Base-by-base conservation (phyloP, 2,113 vertebrate species). In the Nycticebus coucang region DNA sequence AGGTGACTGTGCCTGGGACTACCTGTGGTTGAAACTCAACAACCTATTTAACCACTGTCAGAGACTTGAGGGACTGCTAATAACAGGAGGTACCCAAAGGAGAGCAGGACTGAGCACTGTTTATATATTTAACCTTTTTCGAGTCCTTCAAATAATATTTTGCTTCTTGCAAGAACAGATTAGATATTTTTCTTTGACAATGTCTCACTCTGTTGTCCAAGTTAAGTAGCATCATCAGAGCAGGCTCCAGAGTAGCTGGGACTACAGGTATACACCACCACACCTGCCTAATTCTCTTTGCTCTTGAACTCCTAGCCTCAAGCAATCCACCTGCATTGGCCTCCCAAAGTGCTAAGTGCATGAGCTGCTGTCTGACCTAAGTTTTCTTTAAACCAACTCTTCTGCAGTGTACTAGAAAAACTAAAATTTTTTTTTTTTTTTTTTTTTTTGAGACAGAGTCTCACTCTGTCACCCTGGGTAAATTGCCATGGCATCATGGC, bases 371-470 rank as follows among this genome's bases (percentile, higher is more conserved):
- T 26, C 62, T 12, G 26, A 26, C 26, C 24, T 28, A 64, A 24
- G 62, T 9, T 64, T 83, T 74, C 82, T 93, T 82, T 50, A 86
- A 88, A 55, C 45, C 28, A 53, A 88, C 3, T 18, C 22, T 64
- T n/a, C 74, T 90, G 72, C 77, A 92, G 72, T 93, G 74, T 88
- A 60, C 59, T 59, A 60, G 37, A 84, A 91, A 91, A 85, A 22
- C 62, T 72, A 26, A 91, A 80, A 45, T 22, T 37, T 35, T 37
- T 37, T 66, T 35, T 72, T 59, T 59, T 59, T 59, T 59, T 50
- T 50, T 50, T 8, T 50, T 50, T 50, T 50, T 50, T 50, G 45
- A 50, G 45, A 50, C 10, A 50, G 45, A 50, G 45, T 50, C 45
- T 50, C 45, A 50, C 45, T 50, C 8, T 50, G 45, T 50, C 10